Base-by-base conservation (phyloP, 2,113 vertebrate species). In the Xyliphius kryptos region DNA sequence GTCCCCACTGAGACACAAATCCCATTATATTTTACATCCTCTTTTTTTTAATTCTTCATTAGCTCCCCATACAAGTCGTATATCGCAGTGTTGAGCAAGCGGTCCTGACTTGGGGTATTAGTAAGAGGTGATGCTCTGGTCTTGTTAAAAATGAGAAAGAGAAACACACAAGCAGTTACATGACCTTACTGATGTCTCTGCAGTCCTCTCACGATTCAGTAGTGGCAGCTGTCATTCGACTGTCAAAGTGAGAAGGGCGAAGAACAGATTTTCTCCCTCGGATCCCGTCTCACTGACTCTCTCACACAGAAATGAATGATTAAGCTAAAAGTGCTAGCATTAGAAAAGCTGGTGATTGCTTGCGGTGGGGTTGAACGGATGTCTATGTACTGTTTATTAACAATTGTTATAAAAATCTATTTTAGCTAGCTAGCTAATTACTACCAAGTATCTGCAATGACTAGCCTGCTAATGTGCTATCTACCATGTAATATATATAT, bases 161-260 rank as follows among this genome's bases (percentile, higher is more conserved):
- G 6, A 14, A 26, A 54, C 61, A 64, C 22, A 12, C 55, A 51
- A 32, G 36, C 51, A 32, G 32, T 48, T 53, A 65, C 43, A 38
- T 48, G 52, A 56, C 51, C 52, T 37, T 55, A 13, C 17, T n/a
- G 22, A 37, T 36, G 21, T 17, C 22, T 56, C 32, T 55, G 15
- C 40, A 54, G 16, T 64, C 41, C 20, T 37, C 40, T 54, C 53
- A 56, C 8, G 43, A 36, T 26, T 48, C 43, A 26, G 52, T 15
- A 5, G 26, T 65, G 43, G 16, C 62, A 65, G 26, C 53, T 65
- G 62, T 65, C 62, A 49, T 43, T 56, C 52, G 16, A 48, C 19
- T 64, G 51, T 64, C 40, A 64, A 55, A 55, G 17, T 26, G 20
- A 55, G 21, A 55, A 21, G 13, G 15, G 50, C 11, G 13, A 52